Evolutionary conservation across 1,140 invertebrate genomes (phyloP), one percentile per base, ranked within the genome.

Genomic region (Popillia japonica): DNA sequence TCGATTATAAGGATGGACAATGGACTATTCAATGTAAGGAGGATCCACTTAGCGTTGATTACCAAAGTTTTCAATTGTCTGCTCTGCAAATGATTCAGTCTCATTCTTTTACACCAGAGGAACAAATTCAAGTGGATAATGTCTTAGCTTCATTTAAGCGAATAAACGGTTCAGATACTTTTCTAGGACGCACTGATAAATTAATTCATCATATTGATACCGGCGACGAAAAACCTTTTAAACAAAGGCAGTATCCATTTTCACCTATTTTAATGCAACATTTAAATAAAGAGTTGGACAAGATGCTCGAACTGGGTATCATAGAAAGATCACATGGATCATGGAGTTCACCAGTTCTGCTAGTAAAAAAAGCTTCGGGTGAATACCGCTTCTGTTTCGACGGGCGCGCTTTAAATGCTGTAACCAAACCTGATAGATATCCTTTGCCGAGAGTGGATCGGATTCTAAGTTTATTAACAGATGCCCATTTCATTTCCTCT

Each of bases 301-400:
- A 79, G 22, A 84, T 82, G 82, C 40, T 80, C 3, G 23, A 27
- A 7, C 20, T 80, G 11, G 82, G 77, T 6, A 79, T 81, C 7
- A 44, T 77, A 1, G 40, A 72, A 72, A 44, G 2, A 23, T 77
- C 55, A 11, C 14, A 68, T 10, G 81, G 79, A 55, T 44, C 82
- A 0, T 85, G 81, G 80, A n/a, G 77, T 81, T 3, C n/a, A n/a
- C n/a, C n/a, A n/a, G n/a, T n/a, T n/a, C 7, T 83, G 8, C 59
- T 83, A 22, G 78, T 83, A 17, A 79, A 79, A 20, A 83, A 83
- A 77, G 6, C 75, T 17, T 48, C 41, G 41, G 81, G 79, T 14
- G 78, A 82, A 40, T 77, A 76, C 61, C n/a, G 85, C 6, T 83
- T 87, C 78, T 86, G 84, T 76, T 79, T 87, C 6, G 86, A 88